Evolutionary conservation across 2,113 vertebrate genomes (phyloP).

Genomic region (Pimephales promelas): DNA sequence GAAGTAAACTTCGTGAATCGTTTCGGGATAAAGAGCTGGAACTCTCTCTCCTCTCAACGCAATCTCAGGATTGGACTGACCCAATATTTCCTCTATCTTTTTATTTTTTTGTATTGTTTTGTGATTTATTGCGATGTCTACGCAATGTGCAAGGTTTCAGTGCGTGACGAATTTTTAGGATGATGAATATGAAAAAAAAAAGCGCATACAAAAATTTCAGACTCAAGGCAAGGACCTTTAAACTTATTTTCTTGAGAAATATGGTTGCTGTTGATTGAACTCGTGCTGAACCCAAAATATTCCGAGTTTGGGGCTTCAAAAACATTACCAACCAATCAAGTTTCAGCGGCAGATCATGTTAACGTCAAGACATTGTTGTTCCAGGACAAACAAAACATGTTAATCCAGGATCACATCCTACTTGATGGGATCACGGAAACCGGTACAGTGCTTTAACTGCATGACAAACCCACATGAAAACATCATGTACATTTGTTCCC

Average conservation of each 20-base stretch:
- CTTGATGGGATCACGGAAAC: not conserved
- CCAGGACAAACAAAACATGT: conserved; percentile 4
- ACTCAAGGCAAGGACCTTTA: no score
- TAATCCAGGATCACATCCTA: not conserved
- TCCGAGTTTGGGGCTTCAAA: not conserved
- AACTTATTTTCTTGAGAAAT: not conserved
- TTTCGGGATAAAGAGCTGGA: no score
- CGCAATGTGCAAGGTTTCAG: no score
- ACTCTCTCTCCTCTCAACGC: no score
- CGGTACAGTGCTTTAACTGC: conserved; percentile 49
- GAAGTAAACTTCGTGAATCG: no score
- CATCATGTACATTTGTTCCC: conserved; percentile 64
- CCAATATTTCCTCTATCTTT: no score
- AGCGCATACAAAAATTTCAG: no score
- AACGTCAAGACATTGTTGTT: not conserved
- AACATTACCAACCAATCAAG: not conserved
- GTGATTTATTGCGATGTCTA: no score
- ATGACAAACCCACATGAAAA: conserved; percentile 66
- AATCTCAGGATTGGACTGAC: no score
- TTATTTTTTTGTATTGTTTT: no score
- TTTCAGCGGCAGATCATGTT: not conserved
- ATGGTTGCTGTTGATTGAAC: not conserved
- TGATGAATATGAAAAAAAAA: no score
- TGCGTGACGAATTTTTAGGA: no score
- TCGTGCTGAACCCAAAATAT: not conserved